Evolutionary conservation across 2,888 invertebrate species (phyloP).

Genomic region (Lagria hirta): DNA sequence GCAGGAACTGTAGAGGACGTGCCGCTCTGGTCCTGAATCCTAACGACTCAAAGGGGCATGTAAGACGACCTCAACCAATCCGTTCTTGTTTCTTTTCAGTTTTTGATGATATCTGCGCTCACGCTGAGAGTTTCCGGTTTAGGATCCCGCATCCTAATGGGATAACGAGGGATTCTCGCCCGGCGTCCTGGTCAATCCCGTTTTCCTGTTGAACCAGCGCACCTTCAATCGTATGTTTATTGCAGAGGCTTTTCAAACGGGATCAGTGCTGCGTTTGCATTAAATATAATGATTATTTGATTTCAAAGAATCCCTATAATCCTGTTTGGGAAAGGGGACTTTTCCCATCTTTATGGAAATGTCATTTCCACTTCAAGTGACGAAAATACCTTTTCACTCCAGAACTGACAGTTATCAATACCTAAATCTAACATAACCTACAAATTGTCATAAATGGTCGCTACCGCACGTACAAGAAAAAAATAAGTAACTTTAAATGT

Average conservation of each 20-base stretch:
- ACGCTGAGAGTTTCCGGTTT: slow-evolving; percentile 28
- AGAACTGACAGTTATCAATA: no score
- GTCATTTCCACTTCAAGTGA: no score
- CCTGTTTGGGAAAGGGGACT: no score
- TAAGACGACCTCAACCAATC: slow-evolving; percentile 31
- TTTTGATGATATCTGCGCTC: slow-evolving; percentile 39
- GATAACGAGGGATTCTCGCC: slow-evolving; percentile 23
- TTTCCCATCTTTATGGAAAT: no score
- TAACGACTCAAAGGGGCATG: slow-evolving; percentile 30
- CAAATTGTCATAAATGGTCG: no score
- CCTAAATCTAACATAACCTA: no score
- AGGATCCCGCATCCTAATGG: slow-evolving; percentile 25
- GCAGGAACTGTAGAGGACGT: slow-evolving; percentile 33
- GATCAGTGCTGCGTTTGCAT: no score
- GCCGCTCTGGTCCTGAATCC: slow-evolving; percentile 37
- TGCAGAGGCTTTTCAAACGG: slow-evolving; percentile 20
- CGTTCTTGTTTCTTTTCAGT: slow-evolving; percentile 39
- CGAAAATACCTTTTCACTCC: no score
- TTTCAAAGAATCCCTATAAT: no score
- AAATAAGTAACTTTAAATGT: no score
- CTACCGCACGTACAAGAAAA: no score
- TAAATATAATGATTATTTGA: no score
- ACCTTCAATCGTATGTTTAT: slow-evolving; percentile 15
- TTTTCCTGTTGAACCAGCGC: slow-evolving; percentile 5
- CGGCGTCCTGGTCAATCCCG: slow-evolving; percentile 17